Conservation (phyloP, 2,888 invertebrate species). For the Eulithis prunata region DNA sequence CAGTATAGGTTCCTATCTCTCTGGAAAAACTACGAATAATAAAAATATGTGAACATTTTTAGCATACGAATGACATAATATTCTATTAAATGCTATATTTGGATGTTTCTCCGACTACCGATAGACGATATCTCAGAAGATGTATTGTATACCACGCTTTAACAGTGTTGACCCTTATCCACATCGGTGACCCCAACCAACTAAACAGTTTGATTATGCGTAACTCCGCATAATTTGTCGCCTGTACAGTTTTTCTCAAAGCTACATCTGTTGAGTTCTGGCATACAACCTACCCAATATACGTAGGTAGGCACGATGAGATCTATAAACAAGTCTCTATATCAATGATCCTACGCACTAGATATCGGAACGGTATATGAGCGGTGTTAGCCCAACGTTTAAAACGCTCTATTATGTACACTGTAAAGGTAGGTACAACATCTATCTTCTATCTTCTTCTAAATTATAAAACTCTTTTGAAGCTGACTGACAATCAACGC, state of each 20-base stretch:
- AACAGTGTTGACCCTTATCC: background rate
- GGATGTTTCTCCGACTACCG: too few species aligned
- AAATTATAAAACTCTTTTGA: too few species aligned
- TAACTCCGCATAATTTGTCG: background rate
- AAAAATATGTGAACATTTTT: too few species aligned
- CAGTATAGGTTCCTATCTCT: background rate
- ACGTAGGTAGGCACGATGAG: slow-evolving; percentile 26
- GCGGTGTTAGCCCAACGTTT: background rate
- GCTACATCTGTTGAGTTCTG: background rate
- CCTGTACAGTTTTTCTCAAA: background rate
- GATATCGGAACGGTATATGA: slow-evolving; percentile 59
- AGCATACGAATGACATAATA: too few species aligned
- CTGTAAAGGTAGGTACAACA: too few species aligned
- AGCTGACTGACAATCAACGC: too few species aligned
- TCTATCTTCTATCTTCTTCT: too few species aligned
- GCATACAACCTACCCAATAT: background rate
- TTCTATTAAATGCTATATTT: too few species aligned
- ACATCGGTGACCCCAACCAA: too few species aligned
- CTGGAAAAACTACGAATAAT: too few species aligned
- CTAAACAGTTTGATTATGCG: background rate
- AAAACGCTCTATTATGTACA: background rate
- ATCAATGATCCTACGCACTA: slow-evolving; percentile 72
- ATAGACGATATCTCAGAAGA: too few species aligned
- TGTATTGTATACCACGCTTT: background rate
- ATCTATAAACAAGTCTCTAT: slow-evolving; percentile 64